Evolutionary conservation across 2,888 invertebrate species (phyloP).

Genomic region (Heliconius ismenius): DNA sequence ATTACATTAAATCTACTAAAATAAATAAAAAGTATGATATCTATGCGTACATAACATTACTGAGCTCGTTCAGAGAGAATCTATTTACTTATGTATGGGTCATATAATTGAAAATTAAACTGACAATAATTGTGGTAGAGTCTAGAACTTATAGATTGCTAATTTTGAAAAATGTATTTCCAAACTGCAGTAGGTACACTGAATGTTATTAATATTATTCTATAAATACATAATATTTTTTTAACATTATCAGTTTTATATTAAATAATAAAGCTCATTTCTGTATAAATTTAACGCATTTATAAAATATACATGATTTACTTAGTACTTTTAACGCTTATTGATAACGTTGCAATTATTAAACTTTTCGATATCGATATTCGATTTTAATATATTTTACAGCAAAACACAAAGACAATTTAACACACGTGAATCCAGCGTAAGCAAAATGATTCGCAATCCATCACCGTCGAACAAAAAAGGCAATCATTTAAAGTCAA

Average conservation of each 20-base stretch:
- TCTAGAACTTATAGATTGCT: neutral
- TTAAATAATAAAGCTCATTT: neutral
- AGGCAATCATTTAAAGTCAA: slow-evolving; percentile 80
- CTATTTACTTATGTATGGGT: neutral
- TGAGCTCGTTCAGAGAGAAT: no score
- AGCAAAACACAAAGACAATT: slow-evolving; percentile 37
- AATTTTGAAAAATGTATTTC: neutral
- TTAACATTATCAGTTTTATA: neutral
- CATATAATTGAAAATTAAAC: neutral
- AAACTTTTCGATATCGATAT: neutral
- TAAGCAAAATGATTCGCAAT: slow-evolving; percentile 67
- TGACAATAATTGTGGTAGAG: neutral
- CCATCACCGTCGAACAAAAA: slow-evolving; percentile 77
- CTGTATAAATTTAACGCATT: neutral
- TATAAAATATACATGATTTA: neutral
- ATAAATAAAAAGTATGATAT: neutral
- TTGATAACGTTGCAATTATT: slow-evolving; percentile 12
- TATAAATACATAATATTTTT: neutral
- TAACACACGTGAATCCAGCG: slow-evolving; percentile 41
- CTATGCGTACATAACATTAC: no score
- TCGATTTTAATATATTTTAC: slow-evolving; percentile 24
- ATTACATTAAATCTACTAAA: no score
- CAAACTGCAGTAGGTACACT: no score
- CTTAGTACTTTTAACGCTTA: neutral
- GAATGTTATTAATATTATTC: neutral